Evolutionary conservation across 1,140 invertebrate species (phyloP).

Genomic region (Microplitis demolitor): DNA sequence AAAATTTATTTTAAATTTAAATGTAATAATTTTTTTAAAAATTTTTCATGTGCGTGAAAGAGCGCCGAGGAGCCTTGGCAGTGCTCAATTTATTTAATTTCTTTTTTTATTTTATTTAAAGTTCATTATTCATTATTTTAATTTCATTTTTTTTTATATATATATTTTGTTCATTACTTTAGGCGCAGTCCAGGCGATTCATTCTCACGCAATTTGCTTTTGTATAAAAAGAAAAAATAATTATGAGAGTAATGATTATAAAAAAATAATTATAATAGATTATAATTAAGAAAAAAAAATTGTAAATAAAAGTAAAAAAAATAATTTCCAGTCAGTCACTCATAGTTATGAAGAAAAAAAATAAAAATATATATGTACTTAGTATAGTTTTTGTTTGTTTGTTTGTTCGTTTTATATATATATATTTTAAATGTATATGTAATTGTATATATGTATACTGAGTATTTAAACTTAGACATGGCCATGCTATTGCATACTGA

Average conservation of each 20-base stretch:
- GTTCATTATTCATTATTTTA: background rate
- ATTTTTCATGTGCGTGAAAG: background rate
- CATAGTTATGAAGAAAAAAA: background rate
- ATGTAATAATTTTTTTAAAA: background rate
- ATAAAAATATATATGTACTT: background rate
- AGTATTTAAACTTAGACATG: background rate
- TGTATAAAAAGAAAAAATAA: background rate
- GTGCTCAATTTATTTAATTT: background rate
- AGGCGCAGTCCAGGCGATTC: background rate
- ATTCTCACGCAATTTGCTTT: background rate
- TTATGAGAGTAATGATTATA: background rate
- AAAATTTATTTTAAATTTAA: background rate
- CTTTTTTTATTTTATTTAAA: too few species aligned
- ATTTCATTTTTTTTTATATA: background rate
- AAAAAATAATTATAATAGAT: constrained; percentile 1
- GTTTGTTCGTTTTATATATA: too few species aligned
- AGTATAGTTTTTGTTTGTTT: background rate
- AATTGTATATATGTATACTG: background rate
- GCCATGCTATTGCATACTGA: constrained; percentile 24
- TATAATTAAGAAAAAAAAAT: background rate
- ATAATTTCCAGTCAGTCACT: constrained; percentile 18
- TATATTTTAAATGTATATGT: background rate
- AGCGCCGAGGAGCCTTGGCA: constrained; percentile 9
- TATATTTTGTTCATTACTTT: background rate
- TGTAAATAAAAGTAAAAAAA: constrained; percentile 14